These are phyloP conservation scores for Tenualosa ilisha DNA, from an alignment of 2,797 vertebrate genomes.

Conservation along the genomic window DNA sequence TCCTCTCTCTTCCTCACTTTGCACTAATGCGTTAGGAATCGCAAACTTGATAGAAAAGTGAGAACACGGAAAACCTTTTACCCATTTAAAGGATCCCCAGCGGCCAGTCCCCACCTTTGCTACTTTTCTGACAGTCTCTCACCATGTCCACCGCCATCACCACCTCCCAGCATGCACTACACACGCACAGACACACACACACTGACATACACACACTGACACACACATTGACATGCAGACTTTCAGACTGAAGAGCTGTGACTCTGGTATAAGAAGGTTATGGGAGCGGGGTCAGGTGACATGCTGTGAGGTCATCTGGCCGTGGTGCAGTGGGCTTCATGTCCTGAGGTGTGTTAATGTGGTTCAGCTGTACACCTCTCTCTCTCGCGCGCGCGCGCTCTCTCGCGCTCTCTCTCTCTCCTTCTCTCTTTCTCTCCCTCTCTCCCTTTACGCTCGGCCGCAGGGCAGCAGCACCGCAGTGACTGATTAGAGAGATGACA, in stretches of 20 bases:
- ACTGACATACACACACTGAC: constrained; percentile 21
- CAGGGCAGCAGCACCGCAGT: not conserved
- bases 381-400: too few species aligned
- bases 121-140: constrained; percentile 38
- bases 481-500: not conserved
- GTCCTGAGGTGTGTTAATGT: constrained; percentile 11
- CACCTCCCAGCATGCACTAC: not conserved
- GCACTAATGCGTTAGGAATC: constrained; percentile 63
- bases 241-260: constrained; percentile 39
- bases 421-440: too few species aligned
- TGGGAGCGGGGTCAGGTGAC: constrained; percentile 50
- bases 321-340: constrained; percentile 24
- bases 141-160: not conserved
- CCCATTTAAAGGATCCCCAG: constrained; percentile 59
- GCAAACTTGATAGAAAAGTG: constrained; percentile 62
- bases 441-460: not conserved
- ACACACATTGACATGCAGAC: constrained; percentile 34
- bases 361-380: not conserved
- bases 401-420: too few species aligned
- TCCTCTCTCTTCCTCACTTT: constrained; percentile 40
- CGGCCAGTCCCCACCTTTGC: constrained; percentile 20
- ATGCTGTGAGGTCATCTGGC: constrained; percentile 31
- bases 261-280: constrained; percentile 56
- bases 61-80: constrained; percentile 82
- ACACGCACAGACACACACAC: not conserved